Conservation (phyloP, 2,888 invertebrate species). For the Leucozona laternaria region DNA sequence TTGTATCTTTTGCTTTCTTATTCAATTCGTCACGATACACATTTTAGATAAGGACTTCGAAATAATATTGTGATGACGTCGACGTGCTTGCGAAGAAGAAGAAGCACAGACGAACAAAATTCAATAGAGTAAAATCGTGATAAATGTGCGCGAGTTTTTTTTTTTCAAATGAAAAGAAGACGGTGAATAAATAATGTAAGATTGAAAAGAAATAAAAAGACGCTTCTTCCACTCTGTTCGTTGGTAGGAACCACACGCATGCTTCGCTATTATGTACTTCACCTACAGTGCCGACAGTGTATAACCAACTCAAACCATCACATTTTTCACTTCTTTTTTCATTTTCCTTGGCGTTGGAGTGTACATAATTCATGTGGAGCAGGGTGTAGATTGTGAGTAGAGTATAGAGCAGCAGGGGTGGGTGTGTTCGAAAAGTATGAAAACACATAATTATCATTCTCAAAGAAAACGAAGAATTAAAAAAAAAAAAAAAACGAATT, state of each 20-base stretch:
- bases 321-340: constrained; percentile 5
- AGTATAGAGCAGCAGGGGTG: constrained; percentile 37
- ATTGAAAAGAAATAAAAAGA: constrained; percentile 23
- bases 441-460: constrained; percentile 74
- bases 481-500: constrained; percentile 39
- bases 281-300: not conserved
- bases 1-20: constrained; percentile 27
- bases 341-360: constrained; percentile 55
- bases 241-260: constrained; percentile 73
- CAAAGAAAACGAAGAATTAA: constrained; percentile 25
- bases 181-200: constrained; percentile 14
- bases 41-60: constrained; percentile 32
- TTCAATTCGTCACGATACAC: constrained; percentile 61
- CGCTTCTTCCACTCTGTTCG: constrained; percentile 64
- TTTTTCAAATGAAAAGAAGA: not conserved
- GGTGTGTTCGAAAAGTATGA: constrained; percentile 71
- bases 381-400: constrained; percentile 38
- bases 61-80: not conserved
- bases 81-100: not conserved
- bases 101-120: constrained; percentile 13
- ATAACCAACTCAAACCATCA: constrained; percentile 3
- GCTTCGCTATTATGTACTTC: constrained; percentile 67
- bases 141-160: constrained; percentile 61
- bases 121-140: constrained; percentile 44
- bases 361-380: constrained; percentile 54